Evolutionary conservation across 2,888 invertebrate species (phyloP), one percentile per base, ranked within the genome.

Genomic region (Luperina nickerlii): DNA sequence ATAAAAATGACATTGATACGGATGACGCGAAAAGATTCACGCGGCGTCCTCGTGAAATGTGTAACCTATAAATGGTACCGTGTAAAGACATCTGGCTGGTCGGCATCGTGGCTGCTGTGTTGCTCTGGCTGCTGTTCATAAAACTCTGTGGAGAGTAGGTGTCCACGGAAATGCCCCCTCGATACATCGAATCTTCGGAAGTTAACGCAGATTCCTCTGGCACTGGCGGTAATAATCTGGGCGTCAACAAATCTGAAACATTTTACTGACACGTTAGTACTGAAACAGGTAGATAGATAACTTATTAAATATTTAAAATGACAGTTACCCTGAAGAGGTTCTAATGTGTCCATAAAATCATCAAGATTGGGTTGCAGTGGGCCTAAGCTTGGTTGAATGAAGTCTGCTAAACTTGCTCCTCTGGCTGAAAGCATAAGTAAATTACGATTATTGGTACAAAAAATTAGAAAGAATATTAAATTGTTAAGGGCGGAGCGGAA

Each of bases 321-420:
- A 60, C 57, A 86, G 83, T 92, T 96, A 98, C 98, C 98, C 96
- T 98, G 98, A 87, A 98, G 97, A 13, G 98, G 98, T 95, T 99
- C 98, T 94, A 99, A 97, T 84, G 98, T 98, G 92, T 99, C 99
- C 98, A 99, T 99, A 95, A 99, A 99, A 96, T 99, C 99, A 93
- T 99, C 99, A 92, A 99, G 97, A 96, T 99, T 99, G 86, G 99
- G 99, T 96, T 99, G 99, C 83, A 99, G 97, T 76, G 99, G 99
- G 65, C 99, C 98, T 92, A 99, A 97, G 93, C 99, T 99, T 75
- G 99, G 99, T 96, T 99, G 99, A 95, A 99, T 99, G 93, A 99
- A 99, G 96, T 99, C 99, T 72, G 99, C 99, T 93, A 98, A 97
- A 91, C 98, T 98, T 76, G 99, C 98, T 88, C 98, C 98, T 94